phyloP scores from a whole-genome alignment of 2,888 invertebrate species.

The Tuta absoluta region DNA sequence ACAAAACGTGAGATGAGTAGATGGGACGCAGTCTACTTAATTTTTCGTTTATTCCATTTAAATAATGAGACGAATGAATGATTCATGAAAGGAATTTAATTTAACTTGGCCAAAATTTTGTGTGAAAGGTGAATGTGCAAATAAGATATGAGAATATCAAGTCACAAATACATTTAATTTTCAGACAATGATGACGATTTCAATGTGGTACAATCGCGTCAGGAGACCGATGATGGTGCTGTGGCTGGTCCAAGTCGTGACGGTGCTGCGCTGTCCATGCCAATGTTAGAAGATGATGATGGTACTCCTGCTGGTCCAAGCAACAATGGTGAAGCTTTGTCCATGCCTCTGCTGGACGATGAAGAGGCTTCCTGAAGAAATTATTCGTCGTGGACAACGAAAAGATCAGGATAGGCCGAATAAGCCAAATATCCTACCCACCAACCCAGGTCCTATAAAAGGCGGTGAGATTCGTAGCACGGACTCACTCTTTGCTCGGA shows the following conservation, averaged over 20 bases:
- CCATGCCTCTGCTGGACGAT: slow-evolving; percentile 5
- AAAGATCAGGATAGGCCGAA: slow-evolving; percentile 29
- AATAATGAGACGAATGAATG: background rate
- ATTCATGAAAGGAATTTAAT: slow-evolving; percentile 10
- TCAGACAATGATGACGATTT: background rate
- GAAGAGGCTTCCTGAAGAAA: no score
- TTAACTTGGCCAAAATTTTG: background rate
- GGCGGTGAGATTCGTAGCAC: background rate
- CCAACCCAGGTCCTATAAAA: background rate
- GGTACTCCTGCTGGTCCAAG: background rate
- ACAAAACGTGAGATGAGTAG: background rate
- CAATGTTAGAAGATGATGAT: background rate
- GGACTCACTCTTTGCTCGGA: background rate
- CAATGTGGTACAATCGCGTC: no score
- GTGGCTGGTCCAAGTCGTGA: no score
- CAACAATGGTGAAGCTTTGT: background rate
- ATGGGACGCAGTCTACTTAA: background rate
- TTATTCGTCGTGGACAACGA: slow-evolving; percentile 21
- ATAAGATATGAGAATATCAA: background rate
- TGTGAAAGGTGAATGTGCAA: background rate
- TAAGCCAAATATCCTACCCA: background rate
- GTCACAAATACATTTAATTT: background rate
- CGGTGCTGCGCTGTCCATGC: background rate
- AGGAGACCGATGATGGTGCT: no score
- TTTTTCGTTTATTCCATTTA: background rate